Conservation (phyloP, 2,888 invertebrate species). For the Parnassius orleans region DNA sequence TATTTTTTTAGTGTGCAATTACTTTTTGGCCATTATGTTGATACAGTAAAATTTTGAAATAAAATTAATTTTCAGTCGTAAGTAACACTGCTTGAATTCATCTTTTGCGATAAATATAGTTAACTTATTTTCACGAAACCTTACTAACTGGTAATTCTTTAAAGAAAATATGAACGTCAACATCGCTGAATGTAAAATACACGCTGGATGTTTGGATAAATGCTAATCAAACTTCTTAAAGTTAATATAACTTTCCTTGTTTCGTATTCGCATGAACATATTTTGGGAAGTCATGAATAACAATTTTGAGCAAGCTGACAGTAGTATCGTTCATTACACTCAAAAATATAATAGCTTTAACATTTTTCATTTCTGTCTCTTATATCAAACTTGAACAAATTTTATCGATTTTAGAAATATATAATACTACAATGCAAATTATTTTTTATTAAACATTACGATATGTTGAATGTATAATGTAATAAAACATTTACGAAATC, state of each 20-base stretch:
- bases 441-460: too few species aligned
- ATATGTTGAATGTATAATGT: too few species aligned
- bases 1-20: too few species aligned
- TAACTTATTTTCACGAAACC: not conserved
- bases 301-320: not conserved
- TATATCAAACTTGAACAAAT: too few species aligned
- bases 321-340: not conserved
- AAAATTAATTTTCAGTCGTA: too few species aligned
- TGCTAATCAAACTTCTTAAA: slow-evolving; percentile 66
- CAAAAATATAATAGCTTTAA: slow-evolving; percentile 24
- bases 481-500: too few species aligned
- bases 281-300: slow-evolving; percentile 61
- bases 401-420: too few species aligned
- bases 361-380: slow-evolving; percentile 27
- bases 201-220: slow-evolving; percentile 50
- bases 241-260: slow-evolving; percentile 67
- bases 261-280: slow-evolving; percentile 59
- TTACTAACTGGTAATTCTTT: not conserved
- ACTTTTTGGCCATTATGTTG: too few species aligned
- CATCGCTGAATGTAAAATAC: slow-evolving; percentile 40
- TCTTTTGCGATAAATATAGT: too few species aligned
- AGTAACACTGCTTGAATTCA: too few species aligned
- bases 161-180: slow-evolving; percentile 9
- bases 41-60: too few species aligned
- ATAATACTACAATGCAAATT: too few species aligned